Evolutionary conservation across 1,140 invertebrate genomes (phyloP).

Genomic region (Cyphomyrmex costatus): DNA sequence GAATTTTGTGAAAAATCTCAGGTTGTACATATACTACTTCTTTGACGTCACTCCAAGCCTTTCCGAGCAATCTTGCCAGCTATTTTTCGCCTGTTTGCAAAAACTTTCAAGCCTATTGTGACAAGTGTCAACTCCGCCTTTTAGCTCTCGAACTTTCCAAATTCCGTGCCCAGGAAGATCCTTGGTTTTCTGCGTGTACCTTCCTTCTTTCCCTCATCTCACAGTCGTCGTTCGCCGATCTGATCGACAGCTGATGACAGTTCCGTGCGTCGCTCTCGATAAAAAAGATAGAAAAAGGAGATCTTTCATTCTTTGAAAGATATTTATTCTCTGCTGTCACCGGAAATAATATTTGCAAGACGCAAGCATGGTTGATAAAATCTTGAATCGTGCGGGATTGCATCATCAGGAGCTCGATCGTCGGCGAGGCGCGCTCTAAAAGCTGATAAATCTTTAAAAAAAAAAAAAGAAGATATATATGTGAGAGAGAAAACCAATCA

Average conservation of each 20-base stretch:
- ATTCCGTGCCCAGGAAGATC: slow-evolving; percentile 58
- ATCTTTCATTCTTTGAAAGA: background rate
- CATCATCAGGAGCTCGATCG: slow-evolving; percentile 17
- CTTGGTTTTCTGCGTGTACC: slow-evolving; percentile 61
- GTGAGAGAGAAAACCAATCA: slow-evolving; percentile 79
- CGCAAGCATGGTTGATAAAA: background rate
- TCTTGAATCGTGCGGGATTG: background rate
- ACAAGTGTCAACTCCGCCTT: slow-evolving; percentile 47
- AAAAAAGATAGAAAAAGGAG: background rate
- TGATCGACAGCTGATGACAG: slow-evolving; percentile 63
- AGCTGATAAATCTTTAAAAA: slow-evolving; percentile 34
- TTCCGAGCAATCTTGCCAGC: slow-evolving; percentile 44
- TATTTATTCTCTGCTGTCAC: background rate
- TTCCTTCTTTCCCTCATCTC: slow-evolving; percentile 68
- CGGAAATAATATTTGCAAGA: background rate
- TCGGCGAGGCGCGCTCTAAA: slow-evolving; percentile 37
- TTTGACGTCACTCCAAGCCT: slow-evolving; percentile 34
- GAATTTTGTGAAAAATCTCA: slow-evolving; percentile 48
- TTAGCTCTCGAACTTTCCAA: slow-evolving; percentile 56
- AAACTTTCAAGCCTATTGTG: slow-evolving; percentile 39
- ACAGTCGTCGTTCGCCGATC: slow-evolving; percentile 45
- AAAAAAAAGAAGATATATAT: slow-evolving; percentile 37
- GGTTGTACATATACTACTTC: slow-evolving; percentile 43
- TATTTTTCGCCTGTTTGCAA: slow-evolving; percentile 61
- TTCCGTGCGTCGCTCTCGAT: background rate